A percentile compares a stretch with the other conserved stretches of the same genome.
phyloP scores from a whole-genome alignment of 2,113 vertebrate genomes.

The Caretta caretta region DNA sequence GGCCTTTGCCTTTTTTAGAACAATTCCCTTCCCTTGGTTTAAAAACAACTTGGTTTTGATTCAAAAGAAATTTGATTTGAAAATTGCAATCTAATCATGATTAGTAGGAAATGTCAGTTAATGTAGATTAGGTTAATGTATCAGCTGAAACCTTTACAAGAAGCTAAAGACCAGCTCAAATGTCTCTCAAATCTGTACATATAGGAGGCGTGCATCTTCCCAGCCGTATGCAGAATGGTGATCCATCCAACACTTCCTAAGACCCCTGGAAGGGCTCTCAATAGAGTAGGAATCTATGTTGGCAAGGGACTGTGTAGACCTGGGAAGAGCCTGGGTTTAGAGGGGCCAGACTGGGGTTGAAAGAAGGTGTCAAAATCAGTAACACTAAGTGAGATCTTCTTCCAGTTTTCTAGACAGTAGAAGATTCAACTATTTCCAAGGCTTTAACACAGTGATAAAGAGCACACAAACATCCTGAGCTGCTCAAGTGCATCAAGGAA shows the following conservation, averaged over 20 bases:
- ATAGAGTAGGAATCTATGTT: background rate
- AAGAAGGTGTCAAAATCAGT: background rate
- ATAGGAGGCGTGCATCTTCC: background rate
- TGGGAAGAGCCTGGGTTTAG: background rate
- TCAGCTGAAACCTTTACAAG: background rate
- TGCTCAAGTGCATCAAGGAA: background rate
- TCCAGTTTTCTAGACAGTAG: background rate
- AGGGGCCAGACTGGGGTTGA: background rate
- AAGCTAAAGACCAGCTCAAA: background rate
- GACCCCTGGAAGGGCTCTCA: background rate
- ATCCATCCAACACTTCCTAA: background rate
- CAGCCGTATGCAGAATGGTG: background rate
- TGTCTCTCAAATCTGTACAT: background rate
- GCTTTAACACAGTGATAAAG: background rate
- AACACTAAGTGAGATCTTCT: fast-evolving
- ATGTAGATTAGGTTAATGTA: background rate
- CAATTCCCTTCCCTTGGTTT: background rate
- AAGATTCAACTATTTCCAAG: background rate
- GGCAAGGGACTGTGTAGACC: background rate
- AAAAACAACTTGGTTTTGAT: background rate
- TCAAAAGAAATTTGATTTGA: background rate
- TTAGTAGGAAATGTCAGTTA: background rate
- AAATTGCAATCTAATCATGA: background rate
- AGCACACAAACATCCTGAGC: background rate
- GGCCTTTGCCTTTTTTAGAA: background rate